These are phyloP conservation scores for Zygothrica quintamaculata DNA, from an alignment of 2,888 invertebrate species.

Conservation along the genomic window DNA sequence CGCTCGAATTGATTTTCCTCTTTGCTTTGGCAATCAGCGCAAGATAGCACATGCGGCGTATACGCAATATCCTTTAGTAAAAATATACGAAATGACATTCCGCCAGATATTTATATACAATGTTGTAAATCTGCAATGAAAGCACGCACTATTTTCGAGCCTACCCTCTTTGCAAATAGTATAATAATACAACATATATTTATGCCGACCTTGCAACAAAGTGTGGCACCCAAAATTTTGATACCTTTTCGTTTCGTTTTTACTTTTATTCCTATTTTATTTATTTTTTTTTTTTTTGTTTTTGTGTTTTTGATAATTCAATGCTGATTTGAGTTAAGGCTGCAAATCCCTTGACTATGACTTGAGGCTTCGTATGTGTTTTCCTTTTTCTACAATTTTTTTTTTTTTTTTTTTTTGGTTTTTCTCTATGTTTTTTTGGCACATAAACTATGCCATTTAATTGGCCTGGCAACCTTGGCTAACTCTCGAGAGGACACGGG, in stretches of 20 bases:
- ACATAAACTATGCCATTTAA: slow-evolving; percentile 74
- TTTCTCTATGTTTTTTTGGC: slow-evolving; percentile 23
- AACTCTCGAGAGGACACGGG: slow-evolving; percentile 32
- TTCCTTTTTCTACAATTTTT: background rate
- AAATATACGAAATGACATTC: slow-evolving; percentile 24
- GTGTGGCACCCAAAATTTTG: slow-evolving; percentile 9
- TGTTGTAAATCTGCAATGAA: slow-evolving; percentile 73
- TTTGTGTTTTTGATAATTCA: slow-evolving; percentile 71
- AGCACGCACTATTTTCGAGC: slow-evolving; percentile 71
- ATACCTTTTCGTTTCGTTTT: slow-evolving; percentile 34
- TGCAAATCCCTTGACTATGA: slow-evolving; percentile 49
- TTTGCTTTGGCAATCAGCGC: slow-evolving; percentile 73
- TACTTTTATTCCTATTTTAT: slow-evolving; percentile 22
- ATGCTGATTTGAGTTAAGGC: slow-evolving; percentile 73
- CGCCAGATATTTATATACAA: slow-evolving; percentile 52
- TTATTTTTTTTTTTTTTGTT: no score
- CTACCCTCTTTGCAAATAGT: slow-evolving; percentile 15
- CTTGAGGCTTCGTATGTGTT: slow-evolving; percentile 41
- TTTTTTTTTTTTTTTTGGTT: background rate
- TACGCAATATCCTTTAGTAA: slow-evolving; percentile 58
- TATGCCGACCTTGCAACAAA: slow-evolving; percentile 69
- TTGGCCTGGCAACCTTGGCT: slow-evolving; percentile 63
- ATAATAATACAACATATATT: slow-evolving; percentile 36
- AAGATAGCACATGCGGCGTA: slow-evolving; percentile 52
- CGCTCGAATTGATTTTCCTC: slow-evolving; percentile 75